phyloP scores from a whole-genome alignment of 1,140 invertebrate genomes.

The Panulirus ornatus region DNA sequence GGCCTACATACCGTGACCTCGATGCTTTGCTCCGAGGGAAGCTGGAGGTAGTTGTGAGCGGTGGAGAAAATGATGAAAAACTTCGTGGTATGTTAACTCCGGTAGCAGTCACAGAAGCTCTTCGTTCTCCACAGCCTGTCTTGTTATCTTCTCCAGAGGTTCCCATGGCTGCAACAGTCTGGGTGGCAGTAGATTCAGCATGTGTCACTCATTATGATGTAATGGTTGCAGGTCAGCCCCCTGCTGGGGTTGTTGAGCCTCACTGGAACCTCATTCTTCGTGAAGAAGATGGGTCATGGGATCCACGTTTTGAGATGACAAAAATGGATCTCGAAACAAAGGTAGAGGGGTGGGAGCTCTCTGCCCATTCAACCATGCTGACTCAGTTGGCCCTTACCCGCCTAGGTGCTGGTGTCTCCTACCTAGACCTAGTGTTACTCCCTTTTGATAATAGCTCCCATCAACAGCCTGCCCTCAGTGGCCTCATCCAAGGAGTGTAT shows the following conservation, averaged over 20 bases:
- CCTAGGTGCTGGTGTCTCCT: conserved; percentile 58
- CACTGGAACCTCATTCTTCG: conserved; percentile 69
- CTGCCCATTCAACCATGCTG: conserved; percentile 67
- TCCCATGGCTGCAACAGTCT: conserved; percentile 85
- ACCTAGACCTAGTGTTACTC: conserved; percentile 62
- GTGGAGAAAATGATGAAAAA: conserved; percentile 82
- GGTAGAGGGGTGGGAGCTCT: conserved; percentile 66
- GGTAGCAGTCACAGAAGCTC: conserved; percentile 86
- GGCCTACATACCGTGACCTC: conserved; percentile 84
- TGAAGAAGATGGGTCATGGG: conserved; percentile 62
- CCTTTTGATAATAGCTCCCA: conserved; percentile 53
- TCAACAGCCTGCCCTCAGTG: conserved; percentile 77
- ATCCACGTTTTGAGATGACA: conserved; percentile 59
- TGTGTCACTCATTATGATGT: conserved; percentile 92
- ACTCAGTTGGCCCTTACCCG: conserved; percentile 63
- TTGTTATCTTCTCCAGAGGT: conserved; percentile 81
- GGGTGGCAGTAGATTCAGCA: conserved; percentile 88
- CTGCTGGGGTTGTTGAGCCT: conserved; percentile 52
- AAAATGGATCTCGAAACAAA: conserved; percentile 51
- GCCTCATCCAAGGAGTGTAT: conserved; percentile 75
- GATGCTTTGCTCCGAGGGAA: conserved; percentile 90
- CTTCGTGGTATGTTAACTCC: conserved; percentile 84
- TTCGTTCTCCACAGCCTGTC: conserved; percentile 84
- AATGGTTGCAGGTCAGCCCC: conserved; percentile 76
- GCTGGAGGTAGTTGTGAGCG: conserved; percentile 83